Evolutionary conservation across 2,797 vertebrate genomes (phyloP).

Genomic region (Rousettus madagascariensis): DNA sequence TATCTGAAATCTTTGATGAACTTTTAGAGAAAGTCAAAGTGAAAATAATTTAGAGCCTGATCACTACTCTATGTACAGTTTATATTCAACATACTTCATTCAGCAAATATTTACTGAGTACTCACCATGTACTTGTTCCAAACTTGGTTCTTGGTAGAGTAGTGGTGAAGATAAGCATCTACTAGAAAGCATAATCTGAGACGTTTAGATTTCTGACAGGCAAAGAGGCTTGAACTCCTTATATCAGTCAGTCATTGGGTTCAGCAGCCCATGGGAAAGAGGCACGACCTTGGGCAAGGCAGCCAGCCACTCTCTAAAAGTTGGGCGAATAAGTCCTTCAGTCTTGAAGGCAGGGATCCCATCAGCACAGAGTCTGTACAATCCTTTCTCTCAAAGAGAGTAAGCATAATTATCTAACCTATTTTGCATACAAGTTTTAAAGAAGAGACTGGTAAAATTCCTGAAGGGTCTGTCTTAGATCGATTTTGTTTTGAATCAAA

Average conservation of each 20-base stretch:
- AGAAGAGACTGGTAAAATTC: neutral
- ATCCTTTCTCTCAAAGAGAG: neutral
- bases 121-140: rapidly evolving
- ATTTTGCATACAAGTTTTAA: neutral
- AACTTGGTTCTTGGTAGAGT: neutral
- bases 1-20: neutral
- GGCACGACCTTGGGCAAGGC: neutral
- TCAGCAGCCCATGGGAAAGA: neutral
- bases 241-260: neutral
- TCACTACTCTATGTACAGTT: neutral
- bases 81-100: neutral
- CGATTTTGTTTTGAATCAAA: neutral
- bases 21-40: slow-evolving; percentile 24
- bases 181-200: neutral
- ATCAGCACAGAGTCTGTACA: neutral
- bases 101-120: neutral
- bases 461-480: neutral
- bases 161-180: neutral
- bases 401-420: neutral
- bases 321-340: neutral
- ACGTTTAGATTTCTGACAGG: neutral
- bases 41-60: neutral
- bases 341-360: neutral
- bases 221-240: neutral
- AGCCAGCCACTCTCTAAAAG: neutral